Conservation (phyloP, 2,888 invertebrate genomes). For the Synanthedon tipuliformis region DNA sequence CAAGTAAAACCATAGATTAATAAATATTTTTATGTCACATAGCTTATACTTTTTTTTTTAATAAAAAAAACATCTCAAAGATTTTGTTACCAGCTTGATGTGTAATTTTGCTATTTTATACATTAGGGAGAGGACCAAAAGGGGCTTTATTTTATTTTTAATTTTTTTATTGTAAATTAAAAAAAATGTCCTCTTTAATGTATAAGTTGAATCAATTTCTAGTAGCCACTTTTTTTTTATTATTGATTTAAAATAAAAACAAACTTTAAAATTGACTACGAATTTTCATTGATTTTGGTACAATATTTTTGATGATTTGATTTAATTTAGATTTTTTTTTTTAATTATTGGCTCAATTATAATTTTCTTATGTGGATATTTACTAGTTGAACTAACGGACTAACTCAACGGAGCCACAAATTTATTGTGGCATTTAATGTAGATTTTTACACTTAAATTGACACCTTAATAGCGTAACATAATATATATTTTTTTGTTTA, state of each 20-base stretch:
- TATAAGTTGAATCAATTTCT: not conserved
- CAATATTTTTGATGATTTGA: not conserved
- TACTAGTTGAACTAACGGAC: slow-evolving; percentile 10
- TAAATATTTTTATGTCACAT: not conserved
- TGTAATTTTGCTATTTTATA: slow-evolving; percentile 12
- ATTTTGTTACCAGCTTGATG: slow-evolving; percentile 30
- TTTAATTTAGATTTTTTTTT: not conserved
- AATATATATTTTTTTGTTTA: too few relatives aligned
- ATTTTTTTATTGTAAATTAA: not conserved
- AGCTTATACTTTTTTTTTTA: not conserved
- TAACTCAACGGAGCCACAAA: slow-evolving; percentile 29
- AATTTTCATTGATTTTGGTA: too few relatives aligned
- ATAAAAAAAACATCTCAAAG: slow-evolving; percentile 15
- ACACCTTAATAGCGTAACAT: slow-evolving; percentile 16
- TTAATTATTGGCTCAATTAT: not conserved
- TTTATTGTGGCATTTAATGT: slow-evolving; percentile 21
- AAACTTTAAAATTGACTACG: not conserved
- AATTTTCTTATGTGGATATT: not conserved
- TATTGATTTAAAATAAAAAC: not conserved
- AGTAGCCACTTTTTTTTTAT: not conserved
- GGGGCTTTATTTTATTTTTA: not conserved
- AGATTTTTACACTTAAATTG: slow-evolving; percentile 14
- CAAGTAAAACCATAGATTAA: not conserved
- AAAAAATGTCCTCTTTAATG: not conserved
- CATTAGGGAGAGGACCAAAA: slow-evolving; percentile 3